Evolutionary conservation across 35 echinoderm and acorn worm species (phyloP).

Genomic region (Ophioderma brevispina): DNA sequence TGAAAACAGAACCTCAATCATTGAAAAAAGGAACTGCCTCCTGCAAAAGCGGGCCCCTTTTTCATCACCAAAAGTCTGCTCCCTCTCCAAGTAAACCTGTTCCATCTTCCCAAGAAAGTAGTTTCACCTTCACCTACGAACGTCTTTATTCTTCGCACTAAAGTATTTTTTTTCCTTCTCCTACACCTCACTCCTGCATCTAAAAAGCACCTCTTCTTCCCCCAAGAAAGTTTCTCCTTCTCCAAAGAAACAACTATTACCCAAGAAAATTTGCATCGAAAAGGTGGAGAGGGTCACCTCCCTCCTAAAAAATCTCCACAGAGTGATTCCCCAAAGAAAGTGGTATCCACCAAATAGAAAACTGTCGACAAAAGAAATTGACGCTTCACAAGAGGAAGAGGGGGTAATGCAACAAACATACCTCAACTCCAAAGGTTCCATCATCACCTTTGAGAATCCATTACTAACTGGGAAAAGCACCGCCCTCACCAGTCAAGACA

Average conservation of each 20-base stretch:
- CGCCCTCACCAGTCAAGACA: not conserved
- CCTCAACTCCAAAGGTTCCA: not conserved
- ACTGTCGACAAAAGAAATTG: not conserved
- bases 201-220: not conserved
- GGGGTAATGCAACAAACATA: not conserved
- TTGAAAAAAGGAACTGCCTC: not conserved
- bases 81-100: too few relatives aligned
- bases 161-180: too few relatives aligned
- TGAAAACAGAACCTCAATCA: not conserved
- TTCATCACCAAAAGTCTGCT: too few relatives aligned
- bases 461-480: not conserved
- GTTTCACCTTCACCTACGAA: not conserved
- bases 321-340: not conserved
- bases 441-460: not conserved
- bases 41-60: too few relatives aligned
- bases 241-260: not conserved
- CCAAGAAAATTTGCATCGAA: slow-evolving; percentile 4
- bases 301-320: slow-evolving; percentile 28
- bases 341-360: not conserved
- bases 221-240: slow-evolving; percentile 5
- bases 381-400: not conserved
- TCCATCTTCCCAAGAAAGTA: slow-evolving; percentile 7
- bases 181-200: too few relatives aligned
- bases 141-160: too few relatives aligned
- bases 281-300: not conserved